phyloP scores from a whole-genome alignment of 2,888 invertebrate genomes.

The Heteropelma amictum region DNA sequence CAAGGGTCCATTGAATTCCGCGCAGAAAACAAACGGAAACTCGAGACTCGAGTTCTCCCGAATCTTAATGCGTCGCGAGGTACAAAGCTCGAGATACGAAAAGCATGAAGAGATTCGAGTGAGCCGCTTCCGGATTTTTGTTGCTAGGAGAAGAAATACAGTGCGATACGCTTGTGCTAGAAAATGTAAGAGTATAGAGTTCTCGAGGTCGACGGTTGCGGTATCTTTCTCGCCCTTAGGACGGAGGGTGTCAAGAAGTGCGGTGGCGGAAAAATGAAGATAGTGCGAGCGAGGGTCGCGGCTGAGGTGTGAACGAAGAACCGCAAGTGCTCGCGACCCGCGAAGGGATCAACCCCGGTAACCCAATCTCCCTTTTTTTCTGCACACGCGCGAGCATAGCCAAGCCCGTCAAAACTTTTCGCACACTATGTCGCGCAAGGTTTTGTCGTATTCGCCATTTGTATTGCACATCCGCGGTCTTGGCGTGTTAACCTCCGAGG shows the following conservation, averaged over 20 bases:
- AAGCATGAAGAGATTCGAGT: no score
- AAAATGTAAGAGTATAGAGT: no score
- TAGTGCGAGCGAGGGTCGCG: conserved; percentile 10
- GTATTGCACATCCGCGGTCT: conserved; percentile 29
- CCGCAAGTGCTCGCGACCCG: conserved; percentile 70
- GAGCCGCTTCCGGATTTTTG: no score
- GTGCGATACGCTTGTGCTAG: no score
- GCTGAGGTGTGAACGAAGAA: conserved; percentile 76
- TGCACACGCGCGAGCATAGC: conserved; percentile 1
- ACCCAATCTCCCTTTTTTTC: conserved; percentile 65
- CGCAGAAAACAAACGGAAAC: no score
- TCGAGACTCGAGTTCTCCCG: no score
- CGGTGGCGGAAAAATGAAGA: not conserved
- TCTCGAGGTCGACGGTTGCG: no score
- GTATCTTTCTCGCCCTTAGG: no score
- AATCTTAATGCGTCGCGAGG: no score
- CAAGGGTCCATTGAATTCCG: no score
- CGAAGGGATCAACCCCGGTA: conserved; percentile 69
- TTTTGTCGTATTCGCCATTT: not conserved
- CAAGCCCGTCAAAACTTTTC: conserved; percentile 15
- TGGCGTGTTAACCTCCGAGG: conserved; percentile 36
- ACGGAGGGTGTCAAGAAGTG: not conserved
- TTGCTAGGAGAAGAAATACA: no score
- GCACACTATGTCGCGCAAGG: not conserved
- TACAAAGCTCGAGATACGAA: no score